These are phyloP conservation scores for Stichopus chloronotus DNA, from an alignment of 35 echinoderm and acorn worm species.

Conservation along the genomic window DNA sequence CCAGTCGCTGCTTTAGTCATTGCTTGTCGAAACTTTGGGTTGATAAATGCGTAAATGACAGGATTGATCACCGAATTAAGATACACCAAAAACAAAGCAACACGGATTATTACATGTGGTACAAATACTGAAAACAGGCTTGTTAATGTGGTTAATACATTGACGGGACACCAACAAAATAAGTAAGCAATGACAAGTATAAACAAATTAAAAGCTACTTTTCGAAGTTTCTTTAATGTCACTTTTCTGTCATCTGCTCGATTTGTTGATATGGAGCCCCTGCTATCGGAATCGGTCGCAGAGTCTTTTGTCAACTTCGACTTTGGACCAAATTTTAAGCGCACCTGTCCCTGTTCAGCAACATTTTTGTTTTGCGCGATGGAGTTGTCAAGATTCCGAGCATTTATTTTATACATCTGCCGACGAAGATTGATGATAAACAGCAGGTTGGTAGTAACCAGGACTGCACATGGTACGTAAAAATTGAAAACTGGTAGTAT, in stretches of 20 bases:
- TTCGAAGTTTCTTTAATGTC: background rate
- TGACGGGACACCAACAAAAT: background rate
- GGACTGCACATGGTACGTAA: background rate
- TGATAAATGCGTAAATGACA: background rate
- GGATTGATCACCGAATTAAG: background rate
- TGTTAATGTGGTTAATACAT: background rate
- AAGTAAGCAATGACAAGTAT: background rate
- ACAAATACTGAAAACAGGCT: background rate
- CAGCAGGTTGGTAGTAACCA: background rate
- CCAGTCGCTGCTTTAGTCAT: background rate
- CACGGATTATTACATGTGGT: background rate
- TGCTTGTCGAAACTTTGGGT: background rate
- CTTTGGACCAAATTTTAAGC: too few species aligned
- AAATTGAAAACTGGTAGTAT: background rate
- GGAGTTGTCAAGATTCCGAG: too few species aligned
- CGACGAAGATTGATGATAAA: background rate
- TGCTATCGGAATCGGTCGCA: background rate
- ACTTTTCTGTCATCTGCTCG: too few species aligned
- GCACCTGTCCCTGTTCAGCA: too few species aligned
- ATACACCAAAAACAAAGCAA: background rate
- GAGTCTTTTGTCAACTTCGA: too few species aligned
- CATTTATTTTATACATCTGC: background rate
- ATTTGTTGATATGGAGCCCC: background rate
- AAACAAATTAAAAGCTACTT: background rate
- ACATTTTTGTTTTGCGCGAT: too few species aligned